Base-by-base conservation (phyloP, 2,113 vertebrate genomes). In the Apeltes quadracus region DNA sequence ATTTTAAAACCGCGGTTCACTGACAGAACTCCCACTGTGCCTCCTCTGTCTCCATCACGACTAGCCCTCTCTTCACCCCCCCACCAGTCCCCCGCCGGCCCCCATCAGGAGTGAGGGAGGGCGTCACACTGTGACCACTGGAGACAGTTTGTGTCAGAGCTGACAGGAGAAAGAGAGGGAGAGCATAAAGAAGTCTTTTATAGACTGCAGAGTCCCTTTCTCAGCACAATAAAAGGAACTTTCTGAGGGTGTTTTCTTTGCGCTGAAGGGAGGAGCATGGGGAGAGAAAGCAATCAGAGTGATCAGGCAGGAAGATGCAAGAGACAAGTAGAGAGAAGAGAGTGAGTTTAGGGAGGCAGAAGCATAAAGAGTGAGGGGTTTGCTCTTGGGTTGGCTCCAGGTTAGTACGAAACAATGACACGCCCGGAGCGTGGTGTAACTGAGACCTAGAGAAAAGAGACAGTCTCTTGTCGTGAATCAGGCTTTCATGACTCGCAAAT, bases 401-500 rank as follows among this genome's bases (percentile, higher is more conserved):
- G 88, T 92, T 87, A 91, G 71, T 79, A 56, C 69, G 68, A 57
- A 54, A 63, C 62, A 72, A 77, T 27, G 79, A 75, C 59, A 84
- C 6, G n/a, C 76, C 79, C 46, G 10, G 61, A 79, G 84, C 54
- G 18, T 76, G 29, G 54, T 79, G 72, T 71, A 72, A 72, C 79
- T 59, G 69, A 81, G 88, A 85, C 86, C n/a, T 82, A 80, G 78
- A 77, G 61, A 78, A 78, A 76, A 78, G 56, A 86, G 86, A 87
- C 65, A 32, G 78, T 85, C 72, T 87, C 55, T 69, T n/a, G 56
- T 75, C 64, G 84, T 88, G 81, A 88, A 86, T 88, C 83, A 85
- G 84, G 50, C 87, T 84, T 84, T 89, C 56, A 85, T 81, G 79
- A 86, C 83, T 69, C 32, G 58, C 75, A 82, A 83, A 90, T 90